Base-by-base conservation (phyloP, 2,113 vertebrate species). In the Monopterus albus region DNA sequence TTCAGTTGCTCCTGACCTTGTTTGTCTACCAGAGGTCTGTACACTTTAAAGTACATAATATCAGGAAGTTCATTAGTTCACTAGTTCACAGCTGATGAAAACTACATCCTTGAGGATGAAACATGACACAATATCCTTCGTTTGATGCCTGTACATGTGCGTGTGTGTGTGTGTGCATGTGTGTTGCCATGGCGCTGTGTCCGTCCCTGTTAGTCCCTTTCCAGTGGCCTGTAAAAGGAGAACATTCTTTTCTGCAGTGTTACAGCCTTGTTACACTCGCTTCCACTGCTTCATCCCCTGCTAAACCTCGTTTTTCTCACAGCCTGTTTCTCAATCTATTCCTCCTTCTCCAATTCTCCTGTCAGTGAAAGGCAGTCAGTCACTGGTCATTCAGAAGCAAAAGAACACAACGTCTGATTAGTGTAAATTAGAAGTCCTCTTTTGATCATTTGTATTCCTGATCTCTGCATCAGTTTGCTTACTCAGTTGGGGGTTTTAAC, bases 241-340 rank as follows among this genome's bases (percentile, higher is more conserved):
- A 52, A 80, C 82, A 76, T 85, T 90, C 72, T 83, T 82, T 39
- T 68, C 66, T 73, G 72, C 73, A 50, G 28, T 36, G 61, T 79
- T 78, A 75, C 72, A 60, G 69, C 52, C 82, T 78, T 72, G 76
- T 88, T 84, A 86, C 79, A 73, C 62, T 61, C 65, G 12, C 55
- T 64, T 29, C 63, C 59, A 29, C 1, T n/a, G 5, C 29, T 33
- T 57, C 50, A 36, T 69, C 50, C n/a, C 31, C 68, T 5, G 10
- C 67, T 75, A 57, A 76, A 80, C 55, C 36, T 42, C 29, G 17
- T 71, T 57, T 65, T 59, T 75, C 86, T 74, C 80, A 59, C 72
- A 73, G 77, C 35, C 28, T 49, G 18, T 65, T 53, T 56, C 63
- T 59, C 46, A 49, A 25, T 28, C 47, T 29, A 9, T 18, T 28